Conservation (phyloP, 2,113 vertebrate species). For the Phaetusa simplex region DNA sequence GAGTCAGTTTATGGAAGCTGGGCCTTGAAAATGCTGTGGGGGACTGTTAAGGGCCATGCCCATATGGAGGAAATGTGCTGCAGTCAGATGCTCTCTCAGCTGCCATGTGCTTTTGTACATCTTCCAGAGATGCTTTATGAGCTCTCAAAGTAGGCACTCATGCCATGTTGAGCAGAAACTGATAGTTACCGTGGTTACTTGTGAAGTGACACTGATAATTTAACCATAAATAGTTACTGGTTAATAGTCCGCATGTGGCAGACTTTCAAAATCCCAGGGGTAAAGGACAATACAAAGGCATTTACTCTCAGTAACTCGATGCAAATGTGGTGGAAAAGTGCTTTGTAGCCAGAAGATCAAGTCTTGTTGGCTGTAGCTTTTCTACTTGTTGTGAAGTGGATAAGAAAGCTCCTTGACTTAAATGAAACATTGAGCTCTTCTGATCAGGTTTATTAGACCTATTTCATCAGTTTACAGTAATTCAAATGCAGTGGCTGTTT, state of each 20-base stretch:
- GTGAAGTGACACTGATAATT: not conserved
- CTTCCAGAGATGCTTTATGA: not conserved
- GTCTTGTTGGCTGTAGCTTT: not conserved
- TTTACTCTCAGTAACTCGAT: not conserved
- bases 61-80: not conserved
- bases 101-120: not conserved
- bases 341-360: not conserved
- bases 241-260: not conserved
- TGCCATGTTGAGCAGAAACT: not conserved
- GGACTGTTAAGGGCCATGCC: not conserved
- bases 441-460: not conserved
- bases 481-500: not conserved
- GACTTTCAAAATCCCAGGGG: not conserved
- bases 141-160: not conserved
- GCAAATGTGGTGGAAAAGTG: not conserved
- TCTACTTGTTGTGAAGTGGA: not conserved
- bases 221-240: not conserved
- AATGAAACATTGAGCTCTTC: not conserved
- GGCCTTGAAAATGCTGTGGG: not conserved
- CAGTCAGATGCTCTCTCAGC: not conserved
- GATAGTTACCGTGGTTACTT: not conserved
- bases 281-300: not conserved
- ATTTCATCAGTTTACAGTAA: not conserved
- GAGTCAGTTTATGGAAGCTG: not conserved
- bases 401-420: not conserved